Percentiles rank a stretch among this genome's conserved stretches.
Evolutionary conservation across 2,888 invertebrate species (phyloP).

Genomic region (Caenorhabditis auriculariae): DNA sequence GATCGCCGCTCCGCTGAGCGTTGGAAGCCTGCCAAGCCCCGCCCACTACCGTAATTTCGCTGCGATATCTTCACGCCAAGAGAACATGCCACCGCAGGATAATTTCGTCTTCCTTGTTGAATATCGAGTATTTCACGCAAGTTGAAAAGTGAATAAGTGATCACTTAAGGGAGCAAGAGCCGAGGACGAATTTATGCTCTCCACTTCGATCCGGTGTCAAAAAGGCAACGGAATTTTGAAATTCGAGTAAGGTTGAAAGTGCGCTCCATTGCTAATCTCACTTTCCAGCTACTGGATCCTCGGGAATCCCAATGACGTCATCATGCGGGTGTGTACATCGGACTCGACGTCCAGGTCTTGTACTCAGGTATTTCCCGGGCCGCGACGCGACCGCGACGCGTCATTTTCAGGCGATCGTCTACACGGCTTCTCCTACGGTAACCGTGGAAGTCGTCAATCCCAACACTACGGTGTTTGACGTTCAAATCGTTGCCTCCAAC

Average conservation of each 20-base stretch:
- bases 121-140: slow-evolving; percentile 17
- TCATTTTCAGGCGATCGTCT: slow-evolving; percentile 36
- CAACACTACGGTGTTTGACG: slow-evolving; percentile 39
- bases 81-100: slow-evolving; percentile 27
- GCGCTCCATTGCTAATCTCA: background rate
- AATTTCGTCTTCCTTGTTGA: slow-evolving; percentile 45
- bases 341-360: slow-evolving; percentile 42
- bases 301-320: slow-evolving; percentile 26
- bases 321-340: slow-evolving; percentile 51
- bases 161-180: slow-evolving; percentile 16
- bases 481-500: slow-evolving; percentile 45
- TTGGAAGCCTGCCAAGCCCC: slow-evolving; percentile 22
- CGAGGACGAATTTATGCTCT: slow-evolving; percentile 43
- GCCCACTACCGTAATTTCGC: slow-evolving; percentile 30
- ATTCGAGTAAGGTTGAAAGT: slow-evolving; percentile 31
- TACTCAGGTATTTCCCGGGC: slow-evolving; percentile 42
- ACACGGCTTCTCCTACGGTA: slow-evolving; percentile 31
- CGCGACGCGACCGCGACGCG: no score
- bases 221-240: slow-evolving; percentile 49
- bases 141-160: background rate
- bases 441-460: slow-evolving; percentile 53
- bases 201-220: slow-evolving; percentile 50
- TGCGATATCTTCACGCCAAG: slow-evolving; percentile 17
- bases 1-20: slow-evolving; percentile 23
- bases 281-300: slow-evolving; percentile 48